These are phyloP conservation scores for Perdita meconis DNA, from an alignment of 2,888 invertebrate genomes.

Conservation along the genomic window DNA sequence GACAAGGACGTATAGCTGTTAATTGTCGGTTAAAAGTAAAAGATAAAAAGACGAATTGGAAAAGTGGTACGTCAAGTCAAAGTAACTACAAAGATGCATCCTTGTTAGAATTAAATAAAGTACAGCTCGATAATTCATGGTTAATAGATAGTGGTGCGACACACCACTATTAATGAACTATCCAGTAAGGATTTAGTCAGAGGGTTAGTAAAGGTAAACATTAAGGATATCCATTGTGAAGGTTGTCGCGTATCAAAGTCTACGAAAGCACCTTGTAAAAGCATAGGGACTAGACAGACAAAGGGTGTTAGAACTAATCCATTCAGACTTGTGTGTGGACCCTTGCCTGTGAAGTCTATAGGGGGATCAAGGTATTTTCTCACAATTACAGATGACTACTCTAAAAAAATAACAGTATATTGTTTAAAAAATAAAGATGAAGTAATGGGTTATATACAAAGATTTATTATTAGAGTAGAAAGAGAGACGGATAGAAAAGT, in stretches of 20 bases:
- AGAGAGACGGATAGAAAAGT: constrained; percentile 10
- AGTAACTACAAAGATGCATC: background rate
- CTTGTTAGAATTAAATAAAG: constrained; percentile 39
- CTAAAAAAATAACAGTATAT: constrained; percentile 6
- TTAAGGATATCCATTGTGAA: constrained; percentile 17
- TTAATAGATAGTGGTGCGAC: constrained; percentile 48
- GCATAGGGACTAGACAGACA: background rate
- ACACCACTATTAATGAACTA: constrained; percentile 26
- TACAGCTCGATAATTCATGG: constrained; percentile 42
- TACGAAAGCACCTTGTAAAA: constrained; percentile 25
- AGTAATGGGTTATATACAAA: background rate
- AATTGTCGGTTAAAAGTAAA: background rate
- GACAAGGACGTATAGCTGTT: background rate
- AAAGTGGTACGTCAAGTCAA: background rate
- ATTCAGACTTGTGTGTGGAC: background rate
- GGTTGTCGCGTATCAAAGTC: constrained; percentile 27
- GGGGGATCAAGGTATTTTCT: constrained; percentile 6
- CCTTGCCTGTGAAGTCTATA: background rate
- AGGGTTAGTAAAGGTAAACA: constrained; percentile 22
- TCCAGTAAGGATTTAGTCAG: constrained; percentile 7
- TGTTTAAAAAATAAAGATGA: constrained; percentile 8
- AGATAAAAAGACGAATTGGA: constrained; percentile 1
- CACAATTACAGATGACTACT: constrained; percentile 10
- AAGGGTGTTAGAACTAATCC: background rate
- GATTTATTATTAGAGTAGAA: background rate